Conservation (phyloP, 2,797 vertebrate species). For the Margarornis squamiger region DNA sequence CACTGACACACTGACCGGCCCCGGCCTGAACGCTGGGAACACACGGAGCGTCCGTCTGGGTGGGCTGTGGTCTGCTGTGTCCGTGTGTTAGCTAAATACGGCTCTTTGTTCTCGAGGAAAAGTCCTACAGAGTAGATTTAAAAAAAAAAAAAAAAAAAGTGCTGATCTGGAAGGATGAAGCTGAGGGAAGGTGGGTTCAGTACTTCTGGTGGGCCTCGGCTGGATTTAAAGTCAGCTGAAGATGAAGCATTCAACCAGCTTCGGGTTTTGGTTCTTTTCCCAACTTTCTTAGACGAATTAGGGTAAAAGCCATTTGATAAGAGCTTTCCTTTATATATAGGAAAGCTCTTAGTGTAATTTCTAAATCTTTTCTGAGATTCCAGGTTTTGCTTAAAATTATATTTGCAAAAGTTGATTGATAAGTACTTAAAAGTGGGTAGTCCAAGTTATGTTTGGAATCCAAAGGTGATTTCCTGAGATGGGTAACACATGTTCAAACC, state of each 20-base stretch:
- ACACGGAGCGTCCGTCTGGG: too few relatives aligned
- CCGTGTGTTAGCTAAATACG: rapidly evolving
- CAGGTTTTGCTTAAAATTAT: background rate
- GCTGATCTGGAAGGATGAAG: background rate
- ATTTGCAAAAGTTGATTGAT: background rate
- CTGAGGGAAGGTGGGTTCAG: rapidly evolving
- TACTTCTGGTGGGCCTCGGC: background rate
- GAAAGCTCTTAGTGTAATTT: background rate
- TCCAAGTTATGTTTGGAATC: rapidly evolving
- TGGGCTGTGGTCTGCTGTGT: rapidly evolving
- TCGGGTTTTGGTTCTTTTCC: background rate
- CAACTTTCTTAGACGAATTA: background rate
- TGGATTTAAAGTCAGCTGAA: background rate
- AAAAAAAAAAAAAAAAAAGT: too few relatives aligned
- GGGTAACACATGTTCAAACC: rapidly evolving
- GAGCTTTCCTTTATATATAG: rapidly evolving
- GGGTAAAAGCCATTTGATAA: background rate
- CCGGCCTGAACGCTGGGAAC: too few relatives aligned
- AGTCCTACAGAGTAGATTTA: rapidly evolving
- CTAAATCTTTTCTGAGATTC: background rate
- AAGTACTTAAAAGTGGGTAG: background rate
- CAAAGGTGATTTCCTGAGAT: background rate
- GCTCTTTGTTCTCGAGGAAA: too few relatives aligned
- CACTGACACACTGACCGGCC: background rate
- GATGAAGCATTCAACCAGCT: background rate